A percentile compares a stretch with the other conserved stretches of the same genome.
Conservation (phyloP, 2,797 vertebrate genomes). For the Setipinna tenuifilis region DNA sequence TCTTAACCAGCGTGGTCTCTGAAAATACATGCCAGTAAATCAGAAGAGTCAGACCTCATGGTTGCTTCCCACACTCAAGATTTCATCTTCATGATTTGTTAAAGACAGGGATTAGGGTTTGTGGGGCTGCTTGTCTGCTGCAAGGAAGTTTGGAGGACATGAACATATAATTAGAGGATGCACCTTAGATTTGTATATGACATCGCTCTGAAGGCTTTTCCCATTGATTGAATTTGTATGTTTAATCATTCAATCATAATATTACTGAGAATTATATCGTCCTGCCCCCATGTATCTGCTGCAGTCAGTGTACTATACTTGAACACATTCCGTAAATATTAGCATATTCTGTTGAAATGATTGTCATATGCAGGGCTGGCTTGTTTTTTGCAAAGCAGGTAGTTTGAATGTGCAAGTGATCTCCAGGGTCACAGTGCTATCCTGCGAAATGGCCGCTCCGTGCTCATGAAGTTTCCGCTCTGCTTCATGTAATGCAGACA, state of each 20-base stretch:
- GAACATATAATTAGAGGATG: background rate
- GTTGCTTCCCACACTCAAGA: constrained; percentile 27
- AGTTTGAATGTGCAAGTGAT: constrained; percentile 57
- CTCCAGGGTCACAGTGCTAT: constrained; percentile 74
- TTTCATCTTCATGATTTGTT: constrained; percentile 46
- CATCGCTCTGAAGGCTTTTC: background rate
- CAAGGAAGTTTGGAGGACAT: background rate
- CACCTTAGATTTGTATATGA: background rate
- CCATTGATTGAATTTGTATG: background rate
- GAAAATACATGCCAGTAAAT: background rate
- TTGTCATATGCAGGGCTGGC: background rate
- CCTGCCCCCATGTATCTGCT: background rate
- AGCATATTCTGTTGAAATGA: background rate
- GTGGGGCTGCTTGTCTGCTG: background rate
- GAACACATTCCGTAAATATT: background rate
- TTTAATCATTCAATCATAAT: background rate
- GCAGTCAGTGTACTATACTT: background rate
- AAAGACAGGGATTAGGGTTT: constrained; percentile 25
- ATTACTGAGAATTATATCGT: background rate
- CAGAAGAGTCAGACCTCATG: constrained; percentile 27
- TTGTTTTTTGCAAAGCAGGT: background rate
- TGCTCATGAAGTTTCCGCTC: constrained; percentile 68
- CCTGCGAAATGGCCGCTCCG: constrained; percentile 63
- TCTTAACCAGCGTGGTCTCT: constrained; percentile 38
- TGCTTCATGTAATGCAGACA: constrained; percentile 70